Evolutionary conservation across 2,888 invertebrate genomes (phyloP), one percentile per base, ranked within the genome.

Genomic region (Epicampocera succincta): DNA sequence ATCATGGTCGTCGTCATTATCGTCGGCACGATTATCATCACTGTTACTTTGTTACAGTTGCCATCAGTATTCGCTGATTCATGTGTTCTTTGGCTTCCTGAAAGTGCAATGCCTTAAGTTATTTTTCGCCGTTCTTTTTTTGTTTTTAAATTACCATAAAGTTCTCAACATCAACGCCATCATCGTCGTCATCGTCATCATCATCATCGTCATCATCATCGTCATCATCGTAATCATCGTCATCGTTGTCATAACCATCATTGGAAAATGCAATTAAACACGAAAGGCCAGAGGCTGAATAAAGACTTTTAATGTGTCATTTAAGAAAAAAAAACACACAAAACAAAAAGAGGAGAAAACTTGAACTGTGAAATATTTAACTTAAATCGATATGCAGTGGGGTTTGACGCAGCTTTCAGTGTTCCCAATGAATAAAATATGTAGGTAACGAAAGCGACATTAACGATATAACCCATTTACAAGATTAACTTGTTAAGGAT

Each of bases 181-280:
- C 48, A 40, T 50, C 54, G 13, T 44, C 56, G 60, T 52, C 68
- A 54, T 17, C 65, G 25, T 38, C 63, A 50, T 44, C 21, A 15
- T 38, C 42, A 38, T 73, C 19, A 8, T 69, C 40, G 44, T 29
- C 86, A 86, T 86, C 85, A 87, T 87, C 87, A 87, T 86, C 87
- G 89, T 71, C 48, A 40, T 50, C 54, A n/a, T 44, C 56, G 60
- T 52, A 60, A 54, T 17, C 65, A 40, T 38, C 63, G 42, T 44
- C 21, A 15, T 38, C 42, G 25, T 73, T 15, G 12, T 69, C 40
- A 50, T 29, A 86, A 86, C 87, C 85, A 87, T 87, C 87, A 87
- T 86, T 88, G 89, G 85, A 84, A 86, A 88, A 89, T 88, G 89
- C 88, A 88, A 88, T 88, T 88, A 88, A 88, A 87, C 87, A 86